Evolutionary conservation across 2,797 vertebrate genomes (phyloP).

Genomic region (Rhinella marina): DNA sequence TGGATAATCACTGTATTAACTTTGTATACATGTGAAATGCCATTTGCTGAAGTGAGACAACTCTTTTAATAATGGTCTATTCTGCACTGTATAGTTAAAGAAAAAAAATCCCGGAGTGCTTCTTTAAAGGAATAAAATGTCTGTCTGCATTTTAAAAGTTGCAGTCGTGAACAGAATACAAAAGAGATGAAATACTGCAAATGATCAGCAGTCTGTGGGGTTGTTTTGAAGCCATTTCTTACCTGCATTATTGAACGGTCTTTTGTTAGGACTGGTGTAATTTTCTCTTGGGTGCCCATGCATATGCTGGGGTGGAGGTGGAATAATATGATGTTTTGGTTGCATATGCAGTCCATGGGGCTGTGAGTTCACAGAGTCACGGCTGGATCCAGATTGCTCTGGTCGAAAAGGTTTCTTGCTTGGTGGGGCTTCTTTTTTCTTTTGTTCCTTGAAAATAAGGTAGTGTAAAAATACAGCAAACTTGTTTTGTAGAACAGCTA

Average conservation of each 20-base stretch:
- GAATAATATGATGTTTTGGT: constrained; percentile 79
- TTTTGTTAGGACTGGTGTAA: constrained; percentile 84
- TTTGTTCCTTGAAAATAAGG: constrained; percentile 82
- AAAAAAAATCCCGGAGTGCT: no score
- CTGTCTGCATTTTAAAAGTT: neutral
- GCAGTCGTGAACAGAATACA: neutral
- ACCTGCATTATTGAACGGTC: constrained; percentile 88
- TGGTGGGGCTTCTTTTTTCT: constrained; percentile 85
- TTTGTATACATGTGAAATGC: no score
- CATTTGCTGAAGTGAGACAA: no score
- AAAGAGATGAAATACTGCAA: neutral
- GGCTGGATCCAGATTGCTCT: constrained; percentile 88
- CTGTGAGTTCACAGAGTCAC: constrained; percentile 85
- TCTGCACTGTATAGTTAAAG: no score
- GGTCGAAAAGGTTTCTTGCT: constrained; percentile 86
- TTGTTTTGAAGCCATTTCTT: constrained; percentile 49
- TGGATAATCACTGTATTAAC: neutral
- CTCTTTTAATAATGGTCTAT: no score
- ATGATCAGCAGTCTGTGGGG: neutral
- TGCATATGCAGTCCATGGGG: constrained; percentile 73
- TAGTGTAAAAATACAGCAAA: constrained; percentile 1
- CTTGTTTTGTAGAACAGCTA: no score
- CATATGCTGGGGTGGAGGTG: constrained; percentile 77
- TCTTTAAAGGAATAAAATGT: no score
- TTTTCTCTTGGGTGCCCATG: constrained; percentile 89